phyloP scores from a whole-genome alignment of 1,140 invertebrate genomes.

The Drosophila sproati region DNA sequence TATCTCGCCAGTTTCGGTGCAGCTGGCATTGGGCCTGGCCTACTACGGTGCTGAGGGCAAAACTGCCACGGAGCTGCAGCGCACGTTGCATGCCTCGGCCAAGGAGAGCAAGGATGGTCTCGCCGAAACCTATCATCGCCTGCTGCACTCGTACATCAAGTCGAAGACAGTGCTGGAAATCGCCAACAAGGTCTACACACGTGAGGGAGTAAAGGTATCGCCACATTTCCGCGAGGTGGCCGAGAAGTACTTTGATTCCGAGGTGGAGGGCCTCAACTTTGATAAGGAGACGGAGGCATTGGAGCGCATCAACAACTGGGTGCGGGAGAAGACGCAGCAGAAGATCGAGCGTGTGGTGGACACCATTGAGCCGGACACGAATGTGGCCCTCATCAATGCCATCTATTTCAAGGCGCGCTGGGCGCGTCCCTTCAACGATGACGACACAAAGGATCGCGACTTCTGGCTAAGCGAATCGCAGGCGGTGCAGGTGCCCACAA shows the following conservation, averaged over 20 bases:
- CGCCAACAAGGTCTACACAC: constrained; percentile 79
- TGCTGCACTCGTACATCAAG: constrained; percentile 79
- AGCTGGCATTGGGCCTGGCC: constrained; percentile 73
- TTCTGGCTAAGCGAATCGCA: constrained; percentile 86
- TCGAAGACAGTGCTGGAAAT: constrained; percentile 80
- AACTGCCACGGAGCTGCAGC: constrained; percentile 73
- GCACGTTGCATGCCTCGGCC: constrained; percentile 76
- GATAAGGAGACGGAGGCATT: constrained; percentile 83
- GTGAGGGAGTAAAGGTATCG: constrained; percentile 65
- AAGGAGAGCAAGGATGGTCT: constrained; percentile 74
- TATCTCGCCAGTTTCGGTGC: constrained; percentile 77
- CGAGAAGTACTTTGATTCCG: constrained; percentile 81
- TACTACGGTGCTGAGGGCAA: constrained; percentile 78
- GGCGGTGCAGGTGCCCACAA: constrained; percentile 86
- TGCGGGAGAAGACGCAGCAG: constrained; percentile 87
- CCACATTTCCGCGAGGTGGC: constrained; percentile 71
- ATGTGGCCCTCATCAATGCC: constrained; percentile 88
- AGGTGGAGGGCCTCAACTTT: constrained; percentile 86
- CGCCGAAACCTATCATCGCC: constrained; percentile 72
- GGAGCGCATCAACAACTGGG: constrained; percentile 88
- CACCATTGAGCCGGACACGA: constrained; percentile 83
- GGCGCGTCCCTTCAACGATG: constrained; percentile 86
- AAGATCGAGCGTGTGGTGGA: constrained; percentile 88
- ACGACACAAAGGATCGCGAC: constrained; percentile 85
- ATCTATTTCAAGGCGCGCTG: constrained; percentile 91